Evolutionary conservation across 2,113 vertebrate genomes (phyloP).

Genomic region (Microtus montanus): DNA sequence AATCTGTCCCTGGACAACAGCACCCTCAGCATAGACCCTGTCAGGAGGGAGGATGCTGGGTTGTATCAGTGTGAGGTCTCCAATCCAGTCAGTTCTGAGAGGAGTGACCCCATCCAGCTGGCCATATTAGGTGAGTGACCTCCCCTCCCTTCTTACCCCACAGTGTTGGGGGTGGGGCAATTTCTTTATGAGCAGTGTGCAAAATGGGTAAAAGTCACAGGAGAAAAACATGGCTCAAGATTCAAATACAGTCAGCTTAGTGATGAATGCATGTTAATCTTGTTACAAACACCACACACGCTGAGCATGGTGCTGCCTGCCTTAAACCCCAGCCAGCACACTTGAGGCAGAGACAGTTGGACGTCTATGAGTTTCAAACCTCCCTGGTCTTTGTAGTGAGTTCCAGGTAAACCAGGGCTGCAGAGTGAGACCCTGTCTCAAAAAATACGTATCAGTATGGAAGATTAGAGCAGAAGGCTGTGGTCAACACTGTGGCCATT

Average conservation of each 20-base stretch:
- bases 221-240: not conserved
- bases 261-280: not conserved
- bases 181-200: not conserved
- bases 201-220: not conserved
- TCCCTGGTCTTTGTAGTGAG: not conserved
- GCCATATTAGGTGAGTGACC: not conserved
- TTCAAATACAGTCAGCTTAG: not conserved
- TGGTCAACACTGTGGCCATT: too few species aligned
- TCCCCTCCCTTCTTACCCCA: not conserved
- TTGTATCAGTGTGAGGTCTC: slow-evolving; percentile 35
- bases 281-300: not conserved
- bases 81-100: not conserved
- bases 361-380: too few species aligned
- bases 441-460: not conserved
- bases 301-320: too few species aligned
- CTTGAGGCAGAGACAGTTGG: too few species aligned
- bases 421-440: not conserved
- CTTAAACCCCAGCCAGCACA: too few species aligned
- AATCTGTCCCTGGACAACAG: slow-evolving; percentile 15
- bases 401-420: not conserved
- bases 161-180: not conserved
- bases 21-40: slow-evolving; percentile 27
- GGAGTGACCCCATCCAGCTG: not conserved
- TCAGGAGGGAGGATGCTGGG: not conserved
- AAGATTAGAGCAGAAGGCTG: too few species aligned